Base-by-base conservation (phyloP, 2,888 invertebrate genomes). In the Allophyes oxyacanthae region DNA sequence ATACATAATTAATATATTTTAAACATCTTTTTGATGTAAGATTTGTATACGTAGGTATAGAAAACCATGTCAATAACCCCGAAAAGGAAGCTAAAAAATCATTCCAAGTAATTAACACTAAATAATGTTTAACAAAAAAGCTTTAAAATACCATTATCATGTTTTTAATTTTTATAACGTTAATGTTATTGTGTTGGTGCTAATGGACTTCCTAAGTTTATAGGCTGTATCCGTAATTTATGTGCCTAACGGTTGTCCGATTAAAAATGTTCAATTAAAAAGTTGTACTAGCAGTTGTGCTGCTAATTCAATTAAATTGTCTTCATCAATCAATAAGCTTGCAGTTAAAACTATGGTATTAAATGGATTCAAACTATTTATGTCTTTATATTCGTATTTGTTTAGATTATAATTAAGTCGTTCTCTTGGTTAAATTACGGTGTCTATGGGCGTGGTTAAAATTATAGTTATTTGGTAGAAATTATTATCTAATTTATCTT, bases 231-330 rank as follows among this genome's bases (percentile, higher is more conserved):
- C 50, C 15, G 30, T 37, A 44, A 8, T 46, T 59, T 41, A 56
- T 59, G 44, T 37, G 37, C 28, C 7, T 55, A 71, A 71, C 67
- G 58, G 72, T 61, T 59, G 10, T 46, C 41, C 34, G 41, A 65
- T 58, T 26, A 38, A 55, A 46, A 72, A 56, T 28, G 38, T 45
- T 61, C n/a, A n/a, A n/a, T n/a, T 11, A 20, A 54, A 68, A 66
- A 65, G 20, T 34, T 37, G 28, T 11, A 48, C 26, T 9, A 9
- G 4, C 33, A 36, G 26, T 34, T 32, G 7, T 50, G 51, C 32
- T 42, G 41, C 8, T 38, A 56, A 37, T 62, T 38, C 46, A 44
- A 68, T 68, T 74, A 73, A 64, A 68, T 11, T 74, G 68, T 73
- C 64, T 41, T 33, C 61, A 71, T 74, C 48, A 68, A 71, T 73